These are phyloP conservation scores for Acanthosepion lycidas DNA, from an alignment of 2,888 invertebrate genomes.

Conservation along the genomic window DNA sequence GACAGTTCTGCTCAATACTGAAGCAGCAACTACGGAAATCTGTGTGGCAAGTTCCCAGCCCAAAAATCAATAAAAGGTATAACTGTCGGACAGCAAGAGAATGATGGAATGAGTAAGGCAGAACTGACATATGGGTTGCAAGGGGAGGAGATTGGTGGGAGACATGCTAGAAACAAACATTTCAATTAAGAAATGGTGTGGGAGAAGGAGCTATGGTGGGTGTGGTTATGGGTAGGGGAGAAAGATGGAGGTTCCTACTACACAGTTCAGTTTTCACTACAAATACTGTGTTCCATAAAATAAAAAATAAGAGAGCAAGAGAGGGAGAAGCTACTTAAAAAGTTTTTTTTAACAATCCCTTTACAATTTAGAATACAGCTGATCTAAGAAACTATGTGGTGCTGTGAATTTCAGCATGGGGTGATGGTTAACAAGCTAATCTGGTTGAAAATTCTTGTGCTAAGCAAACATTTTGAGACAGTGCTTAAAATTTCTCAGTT, in stretches of 20 bases:
- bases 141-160: neutral
- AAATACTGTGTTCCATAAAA: neutral
- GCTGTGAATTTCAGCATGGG: too few species aligned
- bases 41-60: neutral
- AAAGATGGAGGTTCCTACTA: neutral
- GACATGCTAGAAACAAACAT: slow-evolving; percentile 13
- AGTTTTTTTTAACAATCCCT: neutral
- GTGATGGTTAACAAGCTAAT: too few species aligned
- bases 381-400: neutral
- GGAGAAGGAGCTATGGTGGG: neutral
- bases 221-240: neutral
- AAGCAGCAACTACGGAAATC: neutral
- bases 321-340: neutral
- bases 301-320: neutral
- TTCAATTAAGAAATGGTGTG: neutral
- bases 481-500: too few species aligned
- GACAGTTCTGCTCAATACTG: neutral
- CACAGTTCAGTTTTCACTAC: neutral
- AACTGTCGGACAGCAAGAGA: slow-evolving; percentile 37
- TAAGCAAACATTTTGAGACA: too few species aligned
- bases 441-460: too few species aligned
- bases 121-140: neutral
- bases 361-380: neutral
- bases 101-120: neutral
- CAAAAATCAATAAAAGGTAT: slow-evolving; percentile 23